These are phyloP conservation scores for Poecilia velifera DNA, from an alignment of 2,797 vertebrate genomes.

Conservation along the genomic window DNA sequence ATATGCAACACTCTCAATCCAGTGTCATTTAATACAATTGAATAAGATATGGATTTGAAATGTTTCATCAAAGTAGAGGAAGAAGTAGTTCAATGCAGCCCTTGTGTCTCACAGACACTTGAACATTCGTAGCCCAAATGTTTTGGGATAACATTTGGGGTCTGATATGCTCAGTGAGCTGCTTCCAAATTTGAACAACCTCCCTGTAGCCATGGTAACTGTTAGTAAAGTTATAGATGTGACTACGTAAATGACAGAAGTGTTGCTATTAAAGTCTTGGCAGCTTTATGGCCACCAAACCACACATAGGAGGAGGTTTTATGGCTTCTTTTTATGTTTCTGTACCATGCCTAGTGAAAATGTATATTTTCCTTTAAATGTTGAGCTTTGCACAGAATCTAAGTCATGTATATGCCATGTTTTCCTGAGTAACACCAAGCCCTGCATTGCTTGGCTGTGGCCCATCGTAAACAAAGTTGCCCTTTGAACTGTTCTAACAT, in stretches of 20 bases:
- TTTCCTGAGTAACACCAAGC: not conserved
- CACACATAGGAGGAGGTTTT: not conserved
- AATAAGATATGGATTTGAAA: not conserved
- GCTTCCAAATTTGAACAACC: not conserved
- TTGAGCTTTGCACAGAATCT: slow-evolving; percentile 1
- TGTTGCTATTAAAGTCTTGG: slow-evolving; percentile 4
- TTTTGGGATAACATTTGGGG: not conserved
- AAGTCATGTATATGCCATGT: not conserved
- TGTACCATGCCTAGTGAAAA: not conserved
- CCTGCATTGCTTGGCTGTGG: not conserved
- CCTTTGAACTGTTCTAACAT: not conserved
- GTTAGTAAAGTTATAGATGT: not conserved
- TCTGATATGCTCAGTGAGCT: not conserved
- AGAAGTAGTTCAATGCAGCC: not conserved
- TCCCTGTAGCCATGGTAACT: not conserved
- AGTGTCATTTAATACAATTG: not conserved
- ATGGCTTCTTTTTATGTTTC: not conserved
- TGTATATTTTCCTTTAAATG: slow-evolving; percentile 2
- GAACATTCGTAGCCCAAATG: not conserved
- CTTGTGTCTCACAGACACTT: not conserved
- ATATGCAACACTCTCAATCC: not conserved
- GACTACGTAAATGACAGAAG: not conserved
- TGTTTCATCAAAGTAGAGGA: not conserved
- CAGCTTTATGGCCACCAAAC: not conserved
- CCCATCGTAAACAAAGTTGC: slow-evolving; percentile 6